Evolutionary conservation across 1,140 invertebrate genomes (phyloP).

Genomic region (Hirudo medicinalis): DNA sequence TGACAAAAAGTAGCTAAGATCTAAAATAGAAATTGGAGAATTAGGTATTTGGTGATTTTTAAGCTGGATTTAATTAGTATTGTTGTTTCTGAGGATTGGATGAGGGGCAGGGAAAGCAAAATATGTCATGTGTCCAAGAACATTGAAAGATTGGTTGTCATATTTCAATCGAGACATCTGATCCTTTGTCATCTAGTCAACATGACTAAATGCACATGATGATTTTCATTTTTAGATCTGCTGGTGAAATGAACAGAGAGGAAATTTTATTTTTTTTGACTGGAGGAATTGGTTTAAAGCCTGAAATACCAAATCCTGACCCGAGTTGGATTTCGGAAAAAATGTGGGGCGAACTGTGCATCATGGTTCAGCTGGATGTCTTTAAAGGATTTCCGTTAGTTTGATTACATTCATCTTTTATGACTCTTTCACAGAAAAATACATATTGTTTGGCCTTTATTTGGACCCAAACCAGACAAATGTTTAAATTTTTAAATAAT

Average conservation of each 20-base stretch:
- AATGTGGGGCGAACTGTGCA: conserved; percentile 15
- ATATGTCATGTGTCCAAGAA: no score
- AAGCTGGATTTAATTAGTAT: no score
- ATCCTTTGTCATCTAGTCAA: no score
- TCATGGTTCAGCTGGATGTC: neutral
- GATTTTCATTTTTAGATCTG: neutral
- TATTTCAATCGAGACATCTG: no score
- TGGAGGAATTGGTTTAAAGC: conserved; percentile 14
- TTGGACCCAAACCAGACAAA: neutral
- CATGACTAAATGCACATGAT: no score
- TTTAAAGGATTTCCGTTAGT: conserved; percentile 17
- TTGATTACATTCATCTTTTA: neutral
- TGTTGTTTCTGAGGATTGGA: no score
- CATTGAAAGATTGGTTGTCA: no score
- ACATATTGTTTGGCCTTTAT: neutral
- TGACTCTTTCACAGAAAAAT: no score
- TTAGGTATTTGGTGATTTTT: no score
- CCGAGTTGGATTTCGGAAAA: conserved; percentile 4
- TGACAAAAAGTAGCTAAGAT: no score
- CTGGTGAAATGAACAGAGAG: neutral
- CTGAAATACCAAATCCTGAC: conserved; percentile 13
- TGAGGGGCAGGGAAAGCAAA: no score
- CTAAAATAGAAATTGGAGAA: no score
- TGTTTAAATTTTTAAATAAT: neutral
- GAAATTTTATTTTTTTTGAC: conserved; percentile 18